A percentile compares a stretch with the other conserved stretches of the same genome.
These are phyloP conservation scores for Periphyllus acericola DNA, from an alignment of 2,888 invertebrate species.

Conservation along the genomic window DNA sequence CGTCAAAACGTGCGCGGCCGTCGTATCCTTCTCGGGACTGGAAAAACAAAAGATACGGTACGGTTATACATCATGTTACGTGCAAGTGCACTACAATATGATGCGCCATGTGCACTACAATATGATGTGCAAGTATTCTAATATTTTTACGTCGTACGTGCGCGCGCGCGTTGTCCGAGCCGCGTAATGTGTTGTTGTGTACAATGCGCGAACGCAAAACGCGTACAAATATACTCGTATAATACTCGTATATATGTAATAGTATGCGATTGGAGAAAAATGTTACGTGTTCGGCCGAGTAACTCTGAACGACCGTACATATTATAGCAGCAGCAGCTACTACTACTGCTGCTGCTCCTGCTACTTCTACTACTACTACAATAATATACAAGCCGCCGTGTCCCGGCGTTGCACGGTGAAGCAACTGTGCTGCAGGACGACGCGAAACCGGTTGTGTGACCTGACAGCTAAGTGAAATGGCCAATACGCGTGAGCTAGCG, in stretches of 20 bases:
- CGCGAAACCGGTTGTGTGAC: slow-evolving; percentile 59
- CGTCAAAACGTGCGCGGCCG: background rate
- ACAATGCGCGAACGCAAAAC: background rate
- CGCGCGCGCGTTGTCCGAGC: background rate
- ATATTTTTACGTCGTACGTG: background rate
- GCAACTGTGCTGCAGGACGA: slow-evolving; percentile 4
- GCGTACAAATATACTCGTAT: background rate
- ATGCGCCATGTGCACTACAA: background rate
- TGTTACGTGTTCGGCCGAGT: slow-evolving; percentile 7
- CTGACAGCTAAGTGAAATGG: slow-evolving; percentile 58
- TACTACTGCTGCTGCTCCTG: no score
- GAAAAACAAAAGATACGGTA: background rate
- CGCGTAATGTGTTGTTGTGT: no score
- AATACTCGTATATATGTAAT: background rate
- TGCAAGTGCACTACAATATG: background rate
- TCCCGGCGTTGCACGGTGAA: slow-evolving; percentile 21
- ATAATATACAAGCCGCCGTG: background rate
- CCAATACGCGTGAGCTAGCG: slow-evolving; percentile 36
- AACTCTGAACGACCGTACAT: background rate
- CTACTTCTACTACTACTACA: no score
- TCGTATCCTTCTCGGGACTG: background rate
- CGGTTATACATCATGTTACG: background rate
- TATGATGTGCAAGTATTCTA: no score
- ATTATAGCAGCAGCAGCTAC: background rate
- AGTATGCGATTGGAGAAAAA: background rate